Evolutionary conservation across 2,113 vertebrate species (phyloP).

Genomic region (Perccottus glenii): DNA sequence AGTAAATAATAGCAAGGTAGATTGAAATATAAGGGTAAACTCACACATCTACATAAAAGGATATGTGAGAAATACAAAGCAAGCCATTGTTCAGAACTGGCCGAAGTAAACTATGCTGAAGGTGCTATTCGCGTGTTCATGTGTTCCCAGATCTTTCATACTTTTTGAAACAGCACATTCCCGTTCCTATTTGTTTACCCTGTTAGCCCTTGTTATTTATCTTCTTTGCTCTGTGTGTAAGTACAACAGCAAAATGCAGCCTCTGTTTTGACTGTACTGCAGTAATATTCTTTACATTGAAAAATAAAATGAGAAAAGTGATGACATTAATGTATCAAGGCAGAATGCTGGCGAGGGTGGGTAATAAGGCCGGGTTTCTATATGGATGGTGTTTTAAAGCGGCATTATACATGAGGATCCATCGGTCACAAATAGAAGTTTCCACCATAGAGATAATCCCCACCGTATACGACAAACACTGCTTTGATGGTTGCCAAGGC

Average conservation of each 20-base stretch:
- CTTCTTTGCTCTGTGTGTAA: constrained; percentile 6
- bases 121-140: constrained; percentile 24
- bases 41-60: neutral
- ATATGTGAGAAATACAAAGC: constrained; percentile 1
- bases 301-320: neutral
- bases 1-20: neutral
- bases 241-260: constrained; percentile 12
- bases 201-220: constrained; percentile 17
- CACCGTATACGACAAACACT: constrained; percentile 15
- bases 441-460: constrained; percentile 26
- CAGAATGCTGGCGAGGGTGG: neutral
- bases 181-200: constrained; percentile 31
- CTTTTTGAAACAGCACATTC: constrained; percentile 18
- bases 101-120: constrained; percentile 13
- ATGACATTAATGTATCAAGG: constrained; percentile 3
- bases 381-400: constrained; percentile 14
- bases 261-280: constrained; percentile 12
- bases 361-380: neutral
- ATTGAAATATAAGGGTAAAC: constrained; percentile 2
- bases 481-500: constrained; percentile 61
- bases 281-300: neutral
- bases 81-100: constrained; percentile 7
- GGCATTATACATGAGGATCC: constrained; percentile 29
- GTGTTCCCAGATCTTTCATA: constrained; percentile 17
- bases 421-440: constrained; percentile 45